A percentile compares a stretch with the other conserved stretches of the same genome.
phyloP scores from a whole-genome alignment of 2,113 vertebrate genomes.

The Pterocles burchelli region DNA sequence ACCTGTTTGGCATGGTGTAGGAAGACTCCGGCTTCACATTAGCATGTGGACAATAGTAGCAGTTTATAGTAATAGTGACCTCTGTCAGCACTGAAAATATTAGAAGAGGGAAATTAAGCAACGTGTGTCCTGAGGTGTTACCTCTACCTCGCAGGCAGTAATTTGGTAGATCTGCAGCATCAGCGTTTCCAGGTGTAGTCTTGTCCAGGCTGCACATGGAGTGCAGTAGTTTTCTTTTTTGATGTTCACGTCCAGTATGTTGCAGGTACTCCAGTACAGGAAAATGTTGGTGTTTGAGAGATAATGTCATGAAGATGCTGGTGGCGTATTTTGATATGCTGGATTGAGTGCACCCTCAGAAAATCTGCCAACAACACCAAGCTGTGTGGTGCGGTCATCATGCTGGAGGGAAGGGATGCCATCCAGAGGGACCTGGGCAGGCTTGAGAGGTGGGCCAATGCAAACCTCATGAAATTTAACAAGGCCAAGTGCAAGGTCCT shows the following conservation, averaged over 20 bases:
- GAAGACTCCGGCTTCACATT: neutral
- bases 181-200: neutral
- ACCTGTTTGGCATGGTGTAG: accelerated
- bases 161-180: neutral
- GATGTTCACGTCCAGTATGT: neutral
- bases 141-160: neutral
- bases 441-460: too few relatives aligned
- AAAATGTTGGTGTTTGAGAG: neutral
- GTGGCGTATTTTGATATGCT: neutral
- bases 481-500: too few relatives aligned
- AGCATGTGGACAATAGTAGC: neutral
- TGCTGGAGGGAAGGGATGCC: too few relatives aligned
- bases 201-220: neutral
- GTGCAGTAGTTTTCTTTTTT: neutral
- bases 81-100: neutral
- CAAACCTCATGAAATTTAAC: too few relatives aligned
- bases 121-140: neutral
- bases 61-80: neutral
- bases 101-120: neutral
- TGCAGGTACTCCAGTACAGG: neutral
- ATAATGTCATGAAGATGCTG: neutral
- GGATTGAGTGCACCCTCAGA: too few relatives aligned
- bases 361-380: too few relatives aligned
- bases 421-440: too few relatives aligned
- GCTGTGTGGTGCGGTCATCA: too few relatives aligned